These are phyloP conservation scores for Campoletis raptor DNA, from an alignment of 2,888 invertebrate species.

Conservation along the genomic window DNA sequence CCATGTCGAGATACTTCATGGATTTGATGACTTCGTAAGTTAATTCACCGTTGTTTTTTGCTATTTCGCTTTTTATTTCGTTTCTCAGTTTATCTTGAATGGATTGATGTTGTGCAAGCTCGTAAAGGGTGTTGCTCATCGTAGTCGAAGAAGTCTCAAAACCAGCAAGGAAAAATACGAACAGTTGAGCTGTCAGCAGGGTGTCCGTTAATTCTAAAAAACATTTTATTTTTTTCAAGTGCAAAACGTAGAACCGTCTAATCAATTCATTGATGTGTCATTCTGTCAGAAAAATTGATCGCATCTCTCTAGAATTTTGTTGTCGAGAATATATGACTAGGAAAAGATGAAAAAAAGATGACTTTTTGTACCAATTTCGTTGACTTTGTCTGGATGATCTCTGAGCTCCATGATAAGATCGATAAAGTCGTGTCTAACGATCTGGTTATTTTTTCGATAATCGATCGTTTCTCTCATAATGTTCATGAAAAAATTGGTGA, in stretches of 20 bases:
- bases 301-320: neutral
- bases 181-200: slow-evolving; percentile 76
- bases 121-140: slow-evolving; percentile 83
- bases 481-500: slow-evolving; percentile 85
- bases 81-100: slow-evolving; percentile 82
- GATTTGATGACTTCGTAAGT: slow-evolving; percentile 82
- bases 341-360: slow-evolving; percentile 73
- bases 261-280: too few species aligned
- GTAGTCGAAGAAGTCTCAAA: slow-evolving; percentile 83
- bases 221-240: neutral
- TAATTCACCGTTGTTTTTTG: slow-evolving; percentile 77
- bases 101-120: slow-evolving; percentile 83
- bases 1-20: slow-evolving; percentile 83
- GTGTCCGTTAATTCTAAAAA: slow-evolving; percentile 72
- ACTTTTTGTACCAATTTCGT: slow-evolving; percentile 80
- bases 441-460: slow-evolving; percentile 85
- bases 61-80: slow-evolving; percentile 80
- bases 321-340: neutral
- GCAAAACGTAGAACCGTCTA: neutral
- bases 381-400: slow-evolving; percentile 78
- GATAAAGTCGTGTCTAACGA: slow-evolving; percentile 86
- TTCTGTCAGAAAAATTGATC: neutral
- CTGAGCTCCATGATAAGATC: slow-evolving; percentile 86
- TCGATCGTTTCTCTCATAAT: slow-evolving; percentile 85
- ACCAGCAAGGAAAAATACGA: slow-evolving; percentile 79